Conservation (phyloP, 2,888 invertebrate species). For the Cephus nigrinus region DNA sequence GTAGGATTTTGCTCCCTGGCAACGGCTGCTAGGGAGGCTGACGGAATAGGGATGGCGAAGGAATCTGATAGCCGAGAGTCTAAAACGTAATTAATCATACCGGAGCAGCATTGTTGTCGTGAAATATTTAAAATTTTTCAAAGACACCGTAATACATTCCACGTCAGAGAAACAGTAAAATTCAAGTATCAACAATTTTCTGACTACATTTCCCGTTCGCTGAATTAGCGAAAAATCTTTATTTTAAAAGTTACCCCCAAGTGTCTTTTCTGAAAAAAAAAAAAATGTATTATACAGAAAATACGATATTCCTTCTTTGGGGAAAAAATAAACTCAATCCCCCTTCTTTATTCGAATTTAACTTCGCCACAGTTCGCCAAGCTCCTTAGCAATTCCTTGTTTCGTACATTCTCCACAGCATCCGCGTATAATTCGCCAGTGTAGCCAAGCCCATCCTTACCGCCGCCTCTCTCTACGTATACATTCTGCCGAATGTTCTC, state of each 20-base stretch:
- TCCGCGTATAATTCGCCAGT: background rate
- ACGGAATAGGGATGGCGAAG: background rate
- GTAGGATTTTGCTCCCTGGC: constrained; percentile 12
- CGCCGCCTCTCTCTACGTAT: background rate
- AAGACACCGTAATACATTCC: background rate
- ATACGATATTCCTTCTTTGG: background rate
- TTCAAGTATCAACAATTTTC: background rate
- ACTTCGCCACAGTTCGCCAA: background rate
- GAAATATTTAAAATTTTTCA: background rate
- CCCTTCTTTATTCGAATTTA: background rate
- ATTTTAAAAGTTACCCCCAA: background rate
- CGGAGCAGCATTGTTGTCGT: background rate
- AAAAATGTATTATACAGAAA: background rate
- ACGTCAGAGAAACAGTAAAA: background rate
- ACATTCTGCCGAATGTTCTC: background rate
- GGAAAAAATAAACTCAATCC: background rate
- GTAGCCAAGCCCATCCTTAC: background rate
- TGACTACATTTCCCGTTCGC: background rate
- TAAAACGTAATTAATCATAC: background rate
- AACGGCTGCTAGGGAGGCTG: background rate
- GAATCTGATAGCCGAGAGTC: background rate
- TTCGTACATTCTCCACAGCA: background rate
- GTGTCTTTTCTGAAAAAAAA: background rate
- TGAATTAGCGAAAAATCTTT: background rate
- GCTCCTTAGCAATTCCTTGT: background rate